A percentile compares a stretch with the other conserved stretches of the same genome.
phyloP scores from a whole-genome alignment of 2,888 invertebrate species.

The Ganaspis brasiliensis region DNA sequence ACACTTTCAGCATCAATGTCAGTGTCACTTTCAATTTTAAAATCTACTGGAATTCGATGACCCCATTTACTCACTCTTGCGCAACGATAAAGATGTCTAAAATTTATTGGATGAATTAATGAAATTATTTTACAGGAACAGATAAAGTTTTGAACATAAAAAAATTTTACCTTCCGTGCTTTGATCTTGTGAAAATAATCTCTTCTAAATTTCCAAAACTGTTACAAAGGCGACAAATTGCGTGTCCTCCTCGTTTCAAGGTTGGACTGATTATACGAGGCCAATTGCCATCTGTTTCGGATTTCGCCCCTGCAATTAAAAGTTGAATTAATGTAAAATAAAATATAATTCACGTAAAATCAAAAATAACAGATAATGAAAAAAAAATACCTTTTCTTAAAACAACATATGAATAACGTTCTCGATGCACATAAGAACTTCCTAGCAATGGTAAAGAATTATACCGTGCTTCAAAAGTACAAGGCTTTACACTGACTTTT shows the following conservation, averaged over 20 bases:
- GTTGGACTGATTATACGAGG: conserved; percentile 90
- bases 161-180: conserved; percentile 86
- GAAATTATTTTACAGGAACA: too few species aligned
- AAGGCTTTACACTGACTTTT: conserved; percentile 85
- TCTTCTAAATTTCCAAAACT: conserved; percentile 88
- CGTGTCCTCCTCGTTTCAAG: conserved; percentile 86
- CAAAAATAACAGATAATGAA: conserved; percentile 41
- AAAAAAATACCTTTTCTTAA: conserved; percentile 87
- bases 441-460: conserved; percentile 82
- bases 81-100: conserved; percentile 87
- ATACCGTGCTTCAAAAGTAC: conserved; percentile 88
- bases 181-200: conserved; percentile 88
- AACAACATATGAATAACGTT: conserved; percentile 90
- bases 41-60: conserved; percentile 87
- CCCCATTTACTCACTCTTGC: conserved; percentile 90
- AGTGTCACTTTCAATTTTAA: conserved; percentile 64
- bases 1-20: conserved; percentile 49
- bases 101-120: conserved; percentile 61
- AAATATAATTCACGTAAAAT: background rate
- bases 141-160: too few species aligned
- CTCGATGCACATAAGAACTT: conserved; percentile 79
- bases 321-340: background rate
- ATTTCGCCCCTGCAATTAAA: conserved; percentile 77
- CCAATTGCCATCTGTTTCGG: conserved; percentile 85
- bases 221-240: conserved; percentile 90